Base-by-base conservation (phyloP, 2,888 invertebrate genomes). In the Gandaritis pyraliata region DNA sequence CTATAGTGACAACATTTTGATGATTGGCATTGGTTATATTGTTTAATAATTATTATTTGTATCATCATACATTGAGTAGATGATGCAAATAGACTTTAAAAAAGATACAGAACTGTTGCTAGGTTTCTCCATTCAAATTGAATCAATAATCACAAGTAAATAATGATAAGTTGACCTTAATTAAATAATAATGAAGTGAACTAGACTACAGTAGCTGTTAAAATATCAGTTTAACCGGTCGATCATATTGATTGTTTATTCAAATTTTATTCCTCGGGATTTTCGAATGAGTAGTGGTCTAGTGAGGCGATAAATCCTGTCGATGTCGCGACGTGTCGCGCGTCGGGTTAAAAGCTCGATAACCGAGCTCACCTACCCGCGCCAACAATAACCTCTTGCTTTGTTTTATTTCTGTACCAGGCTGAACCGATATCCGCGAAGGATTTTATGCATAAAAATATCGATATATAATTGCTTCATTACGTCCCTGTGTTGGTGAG, bases 391-490 rank as follows among this genome's bases (percentile, higher is more conserved):
- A 88, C 86, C 87, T 78, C 78, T 74, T 68, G 81, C 85, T 88
- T 90, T 90, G 88, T 89, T 90, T 92, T 91, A 89, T 90, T 92
- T 91, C 79, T 80, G 78, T 80, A 73, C 82, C 80, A 77, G 80
- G 74, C 82, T 82, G 83, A 79, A 86, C 85, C 87, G 88, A 89
- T 88, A 89, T 86, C 87, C 88, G 82, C 89, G 85, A 86, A 89
- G 89, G 86, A 89, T 92, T 90, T 91, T 91, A 91, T 91, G 92
- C 91, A 91, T 89, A 91, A 91, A 92, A 91, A 91, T 92, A 92
- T 91, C 91, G 92, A 91, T 92, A 90, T 92, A 92, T 92, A 92
- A 92, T 92, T 92, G 92, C 92, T 92, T 92, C 92, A 92, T 92
- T 92, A 92, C 92, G 90, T 90, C 90, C 85, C 85, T 90, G 86